phyloP scores from a whole-genome alignment of 2,113 vertebrate genomes.

The Silurus meridionalis region DNA sequence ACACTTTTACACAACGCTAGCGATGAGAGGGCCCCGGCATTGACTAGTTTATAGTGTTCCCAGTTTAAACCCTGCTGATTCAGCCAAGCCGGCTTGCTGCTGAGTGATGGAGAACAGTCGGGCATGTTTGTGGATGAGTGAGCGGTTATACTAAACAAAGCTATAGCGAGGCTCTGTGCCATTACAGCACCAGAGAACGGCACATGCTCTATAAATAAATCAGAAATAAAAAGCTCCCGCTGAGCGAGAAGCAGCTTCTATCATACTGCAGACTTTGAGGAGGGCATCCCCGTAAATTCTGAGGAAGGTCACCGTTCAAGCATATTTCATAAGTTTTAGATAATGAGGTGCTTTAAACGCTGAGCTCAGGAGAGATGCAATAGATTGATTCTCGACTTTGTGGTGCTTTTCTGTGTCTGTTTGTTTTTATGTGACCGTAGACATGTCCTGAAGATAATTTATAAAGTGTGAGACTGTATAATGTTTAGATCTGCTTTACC shows the following conservation, averaged over 20 bases:
- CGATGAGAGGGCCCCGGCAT: neutral
- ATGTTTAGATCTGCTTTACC: neutral
- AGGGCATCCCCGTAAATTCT: conserved; percentile 7
- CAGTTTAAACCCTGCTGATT: conserved; percentile 13
- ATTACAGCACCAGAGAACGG: conserved; percentile 16
- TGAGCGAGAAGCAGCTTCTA: conserved; percentile 20
- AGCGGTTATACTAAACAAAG: neutral
- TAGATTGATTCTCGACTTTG: no score
- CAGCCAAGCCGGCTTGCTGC: neutral
- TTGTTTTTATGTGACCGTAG: conserved; percentile 15
- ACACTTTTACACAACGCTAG: neutral
- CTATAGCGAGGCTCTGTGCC: neutral
- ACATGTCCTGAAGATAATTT: neutral
- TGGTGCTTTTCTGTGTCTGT: neutral
- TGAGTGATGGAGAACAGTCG: neutral
- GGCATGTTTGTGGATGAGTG: neutral
- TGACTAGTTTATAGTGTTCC: neutral
- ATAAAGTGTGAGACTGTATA: neutral
- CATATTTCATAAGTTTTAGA: conserved; percentile 3
- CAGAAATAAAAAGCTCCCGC: neutral
- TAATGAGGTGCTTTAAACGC: neutral
- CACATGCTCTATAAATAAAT: conserved; percentile 21
- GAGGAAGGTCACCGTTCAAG: conserved; percentile 1
- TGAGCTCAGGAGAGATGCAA: neutral
- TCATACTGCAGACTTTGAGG: conserved; percentile 17